These are phyloP conservation scores for Zingel zingel DNA, from an alignment of 2,113 vertebrate genomes.

Conservation along the genomic window DNA sequence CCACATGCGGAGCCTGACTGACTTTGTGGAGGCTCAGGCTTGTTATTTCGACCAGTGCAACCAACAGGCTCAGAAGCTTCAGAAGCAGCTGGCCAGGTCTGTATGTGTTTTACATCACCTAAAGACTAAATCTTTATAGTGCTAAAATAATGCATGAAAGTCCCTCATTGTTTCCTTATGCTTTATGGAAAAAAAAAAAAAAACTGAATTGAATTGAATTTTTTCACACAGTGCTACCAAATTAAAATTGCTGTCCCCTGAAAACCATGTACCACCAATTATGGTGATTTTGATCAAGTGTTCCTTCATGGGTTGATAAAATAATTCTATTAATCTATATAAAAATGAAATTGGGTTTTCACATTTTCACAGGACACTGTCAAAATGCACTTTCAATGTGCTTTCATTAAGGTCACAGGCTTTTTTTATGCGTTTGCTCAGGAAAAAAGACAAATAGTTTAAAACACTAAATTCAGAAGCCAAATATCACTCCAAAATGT, in stretches of 20 bases:
- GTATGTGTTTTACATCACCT: background rate
- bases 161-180: background rate
- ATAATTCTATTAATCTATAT: no score
- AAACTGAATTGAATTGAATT: background rate
- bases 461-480: background rate
- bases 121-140: background rate
- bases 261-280: no score
- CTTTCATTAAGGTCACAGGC: background rate
- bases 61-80: slow-evolving; percentile 93
- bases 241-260: background rate
- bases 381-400: background rate
- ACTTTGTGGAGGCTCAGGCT: slow-evolving; percentile 95
- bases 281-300: no score
- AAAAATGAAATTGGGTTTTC: no score
- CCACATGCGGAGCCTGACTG: slow-evolving; percentile 92
- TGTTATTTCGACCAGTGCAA: slow-evolving; percentile 94
- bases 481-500: background rate
- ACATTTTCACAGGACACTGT: background rate
- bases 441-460: background rate
- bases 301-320: no score
- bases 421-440: background rate
- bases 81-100: slow-evolving; percentile 94
- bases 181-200: background rate
- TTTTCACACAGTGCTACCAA: background rate
- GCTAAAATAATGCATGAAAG: background rate